Evolutionary conservation across 1,140 invertebrate genomes (phyloP).

Genomic region (Hirudo medicinalis): DNA sequence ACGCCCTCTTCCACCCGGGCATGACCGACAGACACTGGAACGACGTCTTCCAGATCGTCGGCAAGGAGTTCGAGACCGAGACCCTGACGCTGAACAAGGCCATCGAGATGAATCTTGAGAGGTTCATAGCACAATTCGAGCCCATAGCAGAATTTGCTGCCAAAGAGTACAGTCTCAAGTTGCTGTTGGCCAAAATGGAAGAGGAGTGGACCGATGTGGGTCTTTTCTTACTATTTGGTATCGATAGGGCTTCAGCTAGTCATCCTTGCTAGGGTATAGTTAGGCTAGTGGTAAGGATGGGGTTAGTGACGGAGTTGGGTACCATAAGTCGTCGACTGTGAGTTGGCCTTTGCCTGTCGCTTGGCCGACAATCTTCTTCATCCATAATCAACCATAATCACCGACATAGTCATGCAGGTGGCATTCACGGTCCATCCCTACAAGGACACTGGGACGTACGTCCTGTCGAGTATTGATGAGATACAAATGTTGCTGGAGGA

Average conservation of each 20-base stretch:
- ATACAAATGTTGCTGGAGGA: conserved; percentile 89
- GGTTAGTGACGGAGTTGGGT: too few species aligned
- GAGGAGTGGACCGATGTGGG: conserved; percentile 62
- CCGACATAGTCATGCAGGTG: conserved; percentile 41
- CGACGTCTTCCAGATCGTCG: conserved; percentile 83
- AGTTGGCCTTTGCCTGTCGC: background rate
- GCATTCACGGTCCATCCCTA: conserved; percentile 63
- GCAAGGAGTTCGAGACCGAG: conserved; percentile 74
- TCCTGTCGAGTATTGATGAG: conserved; percentile 79
- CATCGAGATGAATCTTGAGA: conserved; percentile 76
- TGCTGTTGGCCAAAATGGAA: conserved; percentile 75
- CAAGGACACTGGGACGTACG: conserved; percentile 78
- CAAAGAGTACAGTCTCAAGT: conserved; percentile 85
- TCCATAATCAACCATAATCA: background rate
- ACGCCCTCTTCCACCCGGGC: conserved; percentile 81
- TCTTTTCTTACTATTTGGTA: background rate
- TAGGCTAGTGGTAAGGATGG: background rate
- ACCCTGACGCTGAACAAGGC: conserved; percentile 67
- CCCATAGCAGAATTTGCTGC: conserved; percentile 82
- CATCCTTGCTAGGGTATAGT: too few species aligned
- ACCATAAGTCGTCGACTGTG: background rate
- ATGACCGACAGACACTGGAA: conserved; percentile 80
- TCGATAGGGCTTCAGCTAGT: background rate
- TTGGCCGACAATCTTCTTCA: background rate
- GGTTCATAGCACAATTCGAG: conserved; percentile 79